Conservation (phyloP, 1,140 invertebrate species). For the Heliconius melpomene region DNA sequence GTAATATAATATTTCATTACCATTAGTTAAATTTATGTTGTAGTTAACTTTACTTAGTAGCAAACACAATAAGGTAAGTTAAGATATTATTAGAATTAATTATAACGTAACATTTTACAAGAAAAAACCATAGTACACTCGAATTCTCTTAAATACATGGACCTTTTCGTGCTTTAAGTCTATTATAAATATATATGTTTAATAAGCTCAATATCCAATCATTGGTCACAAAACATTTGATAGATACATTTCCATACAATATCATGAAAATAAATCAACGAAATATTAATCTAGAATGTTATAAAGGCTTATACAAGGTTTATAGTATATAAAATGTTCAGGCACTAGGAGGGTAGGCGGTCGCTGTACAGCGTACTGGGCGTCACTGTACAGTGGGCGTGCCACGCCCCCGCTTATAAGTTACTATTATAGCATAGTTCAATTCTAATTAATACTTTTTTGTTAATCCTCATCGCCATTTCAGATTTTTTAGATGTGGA, state of each 20-base stretch:
- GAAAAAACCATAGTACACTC: too few relatives aligned
- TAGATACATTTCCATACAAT: background rate
- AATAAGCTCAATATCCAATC: too few relatives aligned
- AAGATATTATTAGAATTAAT: too few relatives aligned
- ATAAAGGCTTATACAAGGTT: conserved; percentile 16
- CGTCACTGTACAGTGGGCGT: conserved; percentile 70
- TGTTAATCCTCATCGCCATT: conserved; percentile 24
- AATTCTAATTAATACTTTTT: conserved; percentile 33
- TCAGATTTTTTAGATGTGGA: conserved; percentile 15
- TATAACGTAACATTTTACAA: too few relatives aligned
- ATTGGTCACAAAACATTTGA: background rate
- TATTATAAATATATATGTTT: too few relatives aligned
- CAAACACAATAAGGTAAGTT: too few relatives aligned
- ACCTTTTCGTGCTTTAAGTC: too few relatives aligned
- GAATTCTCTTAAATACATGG: too few relatives aligned
- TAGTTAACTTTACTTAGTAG: too few relatives aligned
- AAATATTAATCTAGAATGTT: conserved; percentile 16
- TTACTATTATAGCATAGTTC: conserved; percentile 34
- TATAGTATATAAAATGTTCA: conserved; percentile 33
- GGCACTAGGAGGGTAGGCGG: conserved; percentile 51
- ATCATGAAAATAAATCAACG: conserved; percentile 20
- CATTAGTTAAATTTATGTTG: too few relatives aligned
- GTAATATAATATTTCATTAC: too few relatives aligned
- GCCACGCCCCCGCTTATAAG: conserved; percentile 58
- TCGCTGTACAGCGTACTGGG: conserved; percentile 69